Evolutionary conservation across 2,888 invertebrate species (phyloP), one percentile per base, ranked within the genome.

Genomic region (Antheraea yamamai): DNA sequence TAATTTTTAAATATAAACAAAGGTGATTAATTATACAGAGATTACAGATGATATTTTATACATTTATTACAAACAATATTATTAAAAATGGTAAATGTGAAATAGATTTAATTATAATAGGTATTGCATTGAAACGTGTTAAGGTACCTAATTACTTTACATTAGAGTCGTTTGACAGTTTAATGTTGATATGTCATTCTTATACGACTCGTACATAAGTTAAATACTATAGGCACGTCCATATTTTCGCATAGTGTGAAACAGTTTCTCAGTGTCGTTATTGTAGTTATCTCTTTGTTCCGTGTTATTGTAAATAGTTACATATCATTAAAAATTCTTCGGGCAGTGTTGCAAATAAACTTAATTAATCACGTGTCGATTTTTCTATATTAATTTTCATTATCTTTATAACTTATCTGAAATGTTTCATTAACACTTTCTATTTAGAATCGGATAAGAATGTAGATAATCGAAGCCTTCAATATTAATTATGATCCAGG

Each of bases 1-100:
- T 95, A 95, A 94, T 95, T 95, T 93, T 95, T 92, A 94, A 95
- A 93, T 94, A 94, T 94, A 91, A 92, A 92, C 92, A 93, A 93
- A 91, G 92, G 93, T 94, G 94, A 94, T 94, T 95, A 93, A 92
- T 93, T 94, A 94, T 95, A 95, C 94, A 95, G 94, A 95, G 93
- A 95, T 94, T 94, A 94, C 92, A 95, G 94, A 95, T 94, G 94
- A 94, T 95, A 95, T 95, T 95, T 95, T 95, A 95, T 95, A 95
- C 94, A 95, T 93, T 95, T 95, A 95, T 94, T 94, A 94, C 93
- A 93, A 88, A 94, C 93, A 93, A 92, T 94, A 94, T 94, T 94
- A 94, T 93, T 92, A 92, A 91, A 90, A 73, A 80, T 81, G 79
- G 87, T 91, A 90, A 92, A 91, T 91, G 92, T 93, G 92, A 91